Conservation (phyloP, 2,113 vertebrate genomes). For the Caranx melampygus region DNA sequence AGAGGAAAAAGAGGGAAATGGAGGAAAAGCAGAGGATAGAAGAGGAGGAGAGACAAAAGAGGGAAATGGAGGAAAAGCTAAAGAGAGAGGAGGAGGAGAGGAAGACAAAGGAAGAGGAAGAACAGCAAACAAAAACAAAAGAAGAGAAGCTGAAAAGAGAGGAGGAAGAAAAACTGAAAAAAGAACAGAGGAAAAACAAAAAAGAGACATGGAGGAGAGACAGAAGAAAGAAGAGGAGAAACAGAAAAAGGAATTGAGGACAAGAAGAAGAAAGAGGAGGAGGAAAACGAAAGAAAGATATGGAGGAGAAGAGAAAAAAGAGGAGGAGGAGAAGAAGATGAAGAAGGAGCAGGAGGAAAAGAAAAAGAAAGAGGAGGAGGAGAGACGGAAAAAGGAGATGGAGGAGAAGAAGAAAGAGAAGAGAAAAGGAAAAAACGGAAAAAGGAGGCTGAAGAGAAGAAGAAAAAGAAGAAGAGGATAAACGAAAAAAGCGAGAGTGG, state of each 20-base stretch:
- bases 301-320: slow-evolving; percentile 16
- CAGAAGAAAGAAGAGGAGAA: slow-evolving; percentile 28
- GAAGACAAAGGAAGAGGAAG: slow-evolving; percentile 36
- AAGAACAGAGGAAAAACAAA: slow-evolving; percentile 54
- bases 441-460: slow-evolving; percentile 15
- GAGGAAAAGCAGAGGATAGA: slow-evolving; percentile 40
- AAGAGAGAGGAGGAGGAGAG: slow-evolving; percentile 39
- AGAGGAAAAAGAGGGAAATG: slow-evolving; percentile 31
- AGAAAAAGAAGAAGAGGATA: slow-evolving; percentile 33
- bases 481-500: slow-evolving; percentile 32
- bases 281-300: slow-evolving; percentile 21
- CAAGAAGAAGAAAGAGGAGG: slow-evolving; percentile 31
- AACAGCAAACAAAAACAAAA: slow-evolving; percentile 33
- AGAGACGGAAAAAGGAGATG: slow-evolving; percentile 16
- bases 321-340: slow-evolving; percentile 15
- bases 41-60: slow-evolving; percentile 36
- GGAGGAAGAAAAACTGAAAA: slow-evolving; percentile 31
- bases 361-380: slow-evolving; percentile 37
- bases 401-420: slow-evolving; percentile 44
- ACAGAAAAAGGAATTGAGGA: slow-evolving; percentile 43
- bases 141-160: slow-evolving; percentile 27
- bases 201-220: slow-evolving; percentile 37
- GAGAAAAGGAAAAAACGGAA: slow-evolving; percentile 23
- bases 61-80: slow-evolving; percentile 35
- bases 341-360: slow-evolving; percentile 31